Conservation (phyloP, 2,797 vertebrate species). For the Myotis vivesi region DNA sequence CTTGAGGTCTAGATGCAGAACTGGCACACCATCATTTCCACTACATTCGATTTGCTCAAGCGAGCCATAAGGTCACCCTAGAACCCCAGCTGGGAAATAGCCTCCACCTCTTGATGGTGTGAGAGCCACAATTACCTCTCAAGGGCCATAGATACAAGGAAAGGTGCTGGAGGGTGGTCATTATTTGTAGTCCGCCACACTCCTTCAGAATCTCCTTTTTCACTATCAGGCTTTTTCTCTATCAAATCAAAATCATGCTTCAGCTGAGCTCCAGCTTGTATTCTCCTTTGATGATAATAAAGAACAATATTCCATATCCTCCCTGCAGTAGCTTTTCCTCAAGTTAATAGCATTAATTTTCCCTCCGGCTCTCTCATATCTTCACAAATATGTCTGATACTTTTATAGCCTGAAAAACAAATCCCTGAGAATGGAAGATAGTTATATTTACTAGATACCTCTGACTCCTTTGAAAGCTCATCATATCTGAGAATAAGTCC, state of each 20-base stretch:
- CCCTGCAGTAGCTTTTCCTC: neutral
- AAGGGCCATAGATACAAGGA: neutral
- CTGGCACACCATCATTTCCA: neutral
- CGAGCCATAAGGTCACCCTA: neutral
- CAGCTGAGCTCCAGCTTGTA: neutral
- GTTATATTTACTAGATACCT: neutral
- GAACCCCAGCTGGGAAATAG: neutral
- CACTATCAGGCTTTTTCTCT: neutral
- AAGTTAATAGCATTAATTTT: neutral
- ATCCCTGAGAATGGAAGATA: neutral
- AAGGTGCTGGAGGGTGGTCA: neutral
- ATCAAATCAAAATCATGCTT: constrained; percentile 5
- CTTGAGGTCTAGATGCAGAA: neutral
- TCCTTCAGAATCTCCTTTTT: neutral
- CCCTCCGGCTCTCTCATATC: neutral
- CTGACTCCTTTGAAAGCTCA: neutral
- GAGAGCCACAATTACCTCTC: neutral
- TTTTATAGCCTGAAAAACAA: neutral
- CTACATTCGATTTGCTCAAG: neutral
- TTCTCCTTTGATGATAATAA: neutral
- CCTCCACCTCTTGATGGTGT: neutral
- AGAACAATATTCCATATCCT: neutral
- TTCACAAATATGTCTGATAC: neutral
- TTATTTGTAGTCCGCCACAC: neutral
- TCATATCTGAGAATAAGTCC: neutral